A percentile compares a stretch with the other conserved stretches of the same genome.
These are phyloP conservation scores for Xestia sexstrigata DNA, from an alignment of 2,888 invertebrate species.

Conservation along the genomic window DNA sequence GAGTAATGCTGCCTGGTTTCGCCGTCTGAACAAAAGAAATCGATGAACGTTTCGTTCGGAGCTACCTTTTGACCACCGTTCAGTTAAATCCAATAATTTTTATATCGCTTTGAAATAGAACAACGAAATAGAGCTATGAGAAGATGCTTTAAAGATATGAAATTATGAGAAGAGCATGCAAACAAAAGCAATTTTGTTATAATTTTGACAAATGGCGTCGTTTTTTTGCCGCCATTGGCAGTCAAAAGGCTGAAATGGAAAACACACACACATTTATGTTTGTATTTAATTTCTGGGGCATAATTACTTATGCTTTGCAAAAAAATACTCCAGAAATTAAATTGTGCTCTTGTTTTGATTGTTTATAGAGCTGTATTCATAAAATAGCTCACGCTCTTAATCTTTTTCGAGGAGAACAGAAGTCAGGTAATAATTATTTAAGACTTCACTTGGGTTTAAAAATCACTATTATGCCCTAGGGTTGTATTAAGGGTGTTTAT, in stretches of 20 bases:
- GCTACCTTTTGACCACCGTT: conserved; percentile 45
- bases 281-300: conserved; percentile 33
- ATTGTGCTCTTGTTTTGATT: background rate
- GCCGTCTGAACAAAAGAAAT: conserved; percentile 88
- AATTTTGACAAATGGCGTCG: conserved; percentile 40
- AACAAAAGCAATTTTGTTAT: conserved; percentile 30
- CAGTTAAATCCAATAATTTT: conserved; percentile 38
- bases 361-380: background rate
- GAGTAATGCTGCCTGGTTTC: conserved; percentile 95
- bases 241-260: conserved; percentile 49
- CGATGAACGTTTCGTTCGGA: conserved; percentile 1
- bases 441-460: conserved; percentile 14
- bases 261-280: conserved; percentile 35
- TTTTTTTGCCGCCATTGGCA: conserved; percentile 29
- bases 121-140: conserved; percentile 23
- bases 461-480: conserved; percentile 44
- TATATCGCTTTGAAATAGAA: conserved; percentile 21
- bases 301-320: conserved; percentile 17
- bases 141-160: conserved; percentile 23
- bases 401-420: conserved; percentile 8
- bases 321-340: background rate
- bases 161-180: conserved; percentile 36
- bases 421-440: background rate
- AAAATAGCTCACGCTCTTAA: conserved; percentile 8
- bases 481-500: conserved; percentile 2